Evolutionary conservation across 1,140 invertebrate species (phyloP), one percentile per base, ranked within the genome.

Genomic region (Solenopsis invicta): DNA sequence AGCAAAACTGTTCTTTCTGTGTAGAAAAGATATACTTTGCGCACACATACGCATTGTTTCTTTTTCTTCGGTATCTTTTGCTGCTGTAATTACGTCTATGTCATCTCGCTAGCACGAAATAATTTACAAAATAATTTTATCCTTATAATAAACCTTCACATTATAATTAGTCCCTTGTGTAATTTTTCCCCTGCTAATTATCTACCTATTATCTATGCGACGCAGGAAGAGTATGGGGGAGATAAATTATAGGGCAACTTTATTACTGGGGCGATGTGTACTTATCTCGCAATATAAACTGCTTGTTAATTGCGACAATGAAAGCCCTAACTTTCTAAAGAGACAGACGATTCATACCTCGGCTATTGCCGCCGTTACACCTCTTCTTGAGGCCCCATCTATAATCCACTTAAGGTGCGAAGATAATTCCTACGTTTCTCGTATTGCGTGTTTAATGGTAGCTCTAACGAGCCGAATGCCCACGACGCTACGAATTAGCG

Each of bases 381-480:
- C 52, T 41, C 45, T 78, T 34, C 29, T 78, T 52, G 66, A 59
- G n/a, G 41, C 4, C 45, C 29, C 80, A 56, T 75, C 54, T n/a
- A 24, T 84, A 84, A 50, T 74, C 80, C 41, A 84, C 80, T 84
- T 84, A 75, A 75, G 69, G n/a, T 29, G 69, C 80, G 45, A 75
- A 50, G 69, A 56, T 84, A 84, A 74, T 75, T 29, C 37, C n/a
- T 34, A 50, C 69, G 45, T 84, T 84, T 84, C 80, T 84, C 41
- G 69, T 29, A 84, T 84, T 84, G 80, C 80, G 69, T 84, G 80
- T 74, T 75, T 84, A 84, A 84, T 84, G 67, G 69, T 37, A 75
- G 62, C 80, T 29, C 69, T 84, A 84, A 84, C 80, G 80, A 84
- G 80, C 41, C 69, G 54, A 84, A 74, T 74, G 18, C 37, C 56